Percentiles rank a stretch among this genome's conserved stretches.
phyloP scores from a whole-genome alignment of 92 coral and sea anemone species.

The Phenganax marumi region DNA sequence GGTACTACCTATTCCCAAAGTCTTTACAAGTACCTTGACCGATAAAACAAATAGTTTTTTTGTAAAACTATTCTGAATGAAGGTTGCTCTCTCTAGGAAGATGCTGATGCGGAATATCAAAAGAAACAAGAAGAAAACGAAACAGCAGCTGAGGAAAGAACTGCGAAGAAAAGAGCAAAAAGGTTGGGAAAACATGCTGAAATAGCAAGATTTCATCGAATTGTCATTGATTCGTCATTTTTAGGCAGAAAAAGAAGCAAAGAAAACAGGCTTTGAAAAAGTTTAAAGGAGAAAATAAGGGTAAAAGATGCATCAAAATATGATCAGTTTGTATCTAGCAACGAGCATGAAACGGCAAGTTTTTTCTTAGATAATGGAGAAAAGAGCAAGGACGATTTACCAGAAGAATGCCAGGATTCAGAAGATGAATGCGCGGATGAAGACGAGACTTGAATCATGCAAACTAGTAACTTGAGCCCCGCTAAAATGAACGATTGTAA shows the following conservation, averaged over 20 bases:
- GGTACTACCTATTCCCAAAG: background rate
- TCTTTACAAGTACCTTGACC: background rate
- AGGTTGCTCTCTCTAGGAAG: constrained; percentile 56
- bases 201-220: background rate
- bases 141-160: constrained; percentile 76
- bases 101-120: constrained; percentile 68
- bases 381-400: background rate
- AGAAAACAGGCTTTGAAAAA: constrained; percentile 73
- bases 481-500: too few species aligned
- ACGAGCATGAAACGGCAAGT: background rate
- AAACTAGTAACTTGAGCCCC: too few species aligned
- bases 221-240: background rate
- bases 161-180: constrained; percentile 97
- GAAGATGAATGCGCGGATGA: background rate
- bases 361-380: constrained; percentile 9
- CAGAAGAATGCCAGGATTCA: background rate
- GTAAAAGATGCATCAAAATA: background rate
- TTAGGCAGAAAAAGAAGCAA: constrained; percentile 78
- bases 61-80: background rate
- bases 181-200: constrained; percentile 52
- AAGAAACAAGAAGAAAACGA: constrained; percentile 85
- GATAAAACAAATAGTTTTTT: background rate
- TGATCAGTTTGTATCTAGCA: background rate
- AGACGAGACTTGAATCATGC: background rate
- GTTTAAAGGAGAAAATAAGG: constrained; percentile 49